Evolutionary conservation across 2,797 vertebrate species (phyloP), one percentile per base, ranked within the genome.

Genomic region (Dermochelys coriacea): DNA sequence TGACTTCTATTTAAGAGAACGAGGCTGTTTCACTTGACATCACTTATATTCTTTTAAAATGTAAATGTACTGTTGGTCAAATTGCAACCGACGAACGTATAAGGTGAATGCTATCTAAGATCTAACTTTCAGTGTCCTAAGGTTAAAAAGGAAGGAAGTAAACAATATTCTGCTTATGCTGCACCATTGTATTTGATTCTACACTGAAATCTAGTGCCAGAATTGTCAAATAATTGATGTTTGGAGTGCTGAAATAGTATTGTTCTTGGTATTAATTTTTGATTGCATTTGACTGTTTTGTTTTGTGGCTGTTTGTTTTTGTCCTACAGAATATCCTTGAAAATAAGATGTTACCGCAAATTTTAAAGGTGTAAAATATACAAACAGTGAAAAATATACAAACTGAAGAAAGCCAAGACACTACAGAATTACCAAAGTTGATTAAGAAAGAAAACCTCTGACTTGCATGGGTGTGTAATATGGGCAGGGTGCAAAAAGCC

Each of bases 61-160:
- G 92, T 96, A 92, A 97, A 96, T 94, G 61, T 10, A 55, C 3
- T 87, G 19, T 78, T 97, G 49, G 59, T 78, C 25, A 90, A 94
- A 89, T 74, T 54, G 37, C 93, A 96, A 77, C 14, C 89, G 79
- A 34, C 23, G 88, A 96, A 84, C 16, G 23, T 84, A 93, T 93
- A 79, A 94, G 54, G 80, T 89, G 55, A 93, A 82, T 77, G 31
- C 25, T 86, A 9, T 37, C 82, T 45, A 71, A 90, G 3, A 77
- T 82, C 25, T 88, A 83, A 86, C 87, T 89, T 95, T 88, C 45
- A 87, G 5, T 75, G n/a, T 79, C 82, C 89, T 61, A 57, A 71
- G 45, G 23, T 74, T 74, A 88, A 88, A 90, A 57, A n/a, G 88
- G 16, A 87, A 52, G 11, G 34, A 86, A 37, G 55, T 51, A 90